Evolutionary conservation across 2,888 invertebrate species (phyloP), one percentile per base, ranked within the genome.

Genomic region (Lasioglossum malachurum): DNA sequence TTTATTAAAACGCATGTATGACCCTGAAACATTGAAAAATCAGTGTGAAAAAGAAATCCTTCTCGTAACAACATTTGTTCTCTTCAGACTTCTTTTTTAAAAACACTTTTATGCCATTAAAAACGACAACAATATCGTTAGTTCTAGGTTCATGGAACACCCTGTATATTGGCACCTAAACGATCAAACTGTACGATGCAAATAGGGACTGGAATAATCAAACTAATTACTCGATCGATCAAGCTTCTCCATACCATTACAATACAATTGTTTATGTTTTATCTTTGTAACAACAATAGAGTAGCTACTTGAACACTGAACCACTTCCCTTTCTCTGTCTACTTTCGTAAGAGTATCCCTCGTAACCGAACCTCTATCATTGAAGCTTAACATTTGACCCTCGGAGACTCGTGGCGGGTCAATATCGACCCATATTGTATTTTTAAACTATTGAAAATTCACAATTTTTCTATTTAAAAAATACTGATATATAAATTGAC

Each of bases 231-330:
- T 69, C 64, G 44, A 57, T 35, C 71, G n/a, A 41, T 41, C 10
- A 23, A 71, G 2, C n/a, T 71, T 38, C 35, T 41, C 44, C 64
- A 31, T 69, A 69, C 38, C 35, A 41, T 78, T 72, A 78, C 73
- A 41, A 31, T 80, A 35, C 73, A 71, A 80, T 79, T 71, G 16
- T 69, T 64, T 46, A 23, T 44, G 44, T 49, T 84, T 86, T 64
- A 7, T 85, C 60, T 74, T 74, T 74, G 44, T 78, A 74, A 75
- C 84, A 69, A 78, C 31, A 83, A 69, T 19, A 67, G 31, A 67
- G 31, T 74, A 53, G 73, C 41, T 49, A 67, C 19, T 72, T n/a
- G 72, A 67, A 72, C 35, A 60, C 38, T 46, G 60, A n/a, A 60
- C 16, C 35, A 49, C 49, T 35, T 64, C 2, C 16, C 53, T 57